Base-by-base conservation (phyloP, 2,113 vertebrate species). In the Gila orcuttii region DNA sequence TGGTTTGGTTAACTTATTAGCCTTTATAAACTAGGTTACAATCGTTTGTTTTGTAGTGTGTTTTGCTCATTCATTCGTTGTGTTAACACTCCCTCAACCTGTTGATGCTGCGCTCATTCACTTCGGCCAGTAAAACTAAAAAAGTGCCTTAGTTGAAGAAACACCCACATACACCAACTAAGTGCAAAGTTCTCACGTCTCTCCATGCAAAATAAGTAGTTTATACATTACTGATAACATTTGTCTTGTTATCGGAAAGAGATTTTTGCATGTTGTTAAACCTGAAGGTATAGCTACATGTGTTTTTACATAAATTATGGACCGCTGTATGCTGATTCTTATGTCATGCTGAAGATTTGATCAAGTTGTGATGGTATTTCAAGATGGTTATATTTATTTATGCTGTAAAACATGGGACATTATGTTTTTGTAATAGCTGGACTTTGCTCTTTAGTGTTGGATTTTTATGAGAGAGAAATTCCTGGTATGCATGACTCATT, bases 401-500 rank as follows among this genome's bases (percentile, higher is more conserved):
- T 9, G 9, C 36, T 17, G 42, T 15, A n/a, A 75, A 47, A 75
- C 71, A 25, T 13, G 60, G 1, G 9, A 8, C 12, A 33, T 0
- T 42, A 36, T n/a, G n/a, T 68, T 7, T 69, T 21, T 23, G 9
- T 23, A 64, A 21, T 33, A 52, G 60, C 2, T 74, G 84, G 33
- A 88, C 87, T 88, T 88, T 88, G 87, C 45, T 75, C 85, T 62
- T 13, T 31, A 64, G 69, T 59, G 42, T 25, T 15, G 4, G 9
- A 11, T 76, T 45, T 71, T 82, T 64, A 52, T 55, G 74, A 23
- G 59, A 28, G 23, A 50, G 79, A 33, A 45, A 47, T 86, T 7
- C 17, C 45, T 42, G 33, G 33, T 59, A 55, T 66, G 69, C 2
- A 33, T 74, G 75, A 83, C 50, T 86, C 84, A 62, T 8, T 19